Conservation (phyloP, 2,797 vertebrate genomes). For the Sebastiscus tertius region DNA sequence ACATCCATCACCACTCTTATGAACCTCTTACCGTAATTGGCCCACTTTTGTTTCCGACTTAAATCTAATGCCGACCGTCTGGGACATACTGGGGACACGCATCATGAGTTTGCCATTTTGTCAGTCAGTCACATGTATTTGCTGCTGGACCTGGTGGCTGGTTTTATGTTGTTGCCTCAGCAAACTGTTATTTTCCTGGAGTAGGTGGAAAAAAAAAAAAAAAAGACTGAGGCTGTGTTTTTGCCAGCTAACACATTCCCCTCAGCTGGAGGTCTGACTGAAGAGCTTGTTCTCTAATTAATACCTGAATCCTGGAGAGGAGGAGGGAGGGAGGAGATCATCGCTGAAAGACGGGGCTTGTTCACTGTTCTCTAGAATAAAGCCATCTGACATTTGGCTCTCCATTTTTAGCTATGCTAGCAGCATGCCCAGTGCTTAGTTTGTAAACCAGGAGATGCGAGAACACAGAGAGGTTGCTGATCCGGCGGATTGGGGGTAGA, state of each 20-base stretch:
- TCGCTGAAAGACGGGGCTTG: constrained; percentile 4
- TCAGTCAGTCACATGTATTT: constrained; percentile 51
- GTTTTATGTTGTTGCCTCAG: constrained; percentile 42
- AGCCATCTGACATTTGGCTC: constrained; percentile 5
- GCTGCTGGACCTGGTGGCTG: constrained; percentile 25
- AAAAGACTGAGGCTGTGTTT: constrained; percentile 38
- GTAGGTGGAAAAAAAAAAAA: constrained; percentile 26
- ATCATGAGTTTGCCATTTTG: constrained; percentile 62
- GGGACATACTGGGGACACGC: constrained; percentile 58
- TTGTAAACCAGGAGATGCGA: background rate
- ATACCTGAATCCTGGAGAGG: constrained; percentile 47
- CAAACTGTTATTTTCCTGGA: constrained; percentile 57
- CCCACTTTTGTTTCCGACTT: constrained; percentile 70
- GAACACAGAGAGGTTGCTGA: background rate
- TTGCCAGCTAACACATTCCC: constrained; percentile 51
- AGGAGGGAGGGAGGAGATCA: background rate
- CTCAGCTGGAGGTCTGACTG: constrained; percentile 54
- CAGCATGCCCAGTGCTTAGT: background rate
- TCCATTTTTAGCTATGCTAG: background rate
- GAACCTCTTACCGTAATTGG: constrained; percentile 72
- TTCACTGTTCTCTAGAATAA: constrained; percentile 31
- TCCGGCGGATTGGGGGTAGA: background rate
- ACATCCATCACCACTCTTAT: constrained; percentile 60
- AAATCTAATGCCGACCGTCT: constrained; percentile 65
- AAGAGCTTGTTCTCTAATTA: constrained; percentile 61